Evolutionary conservation across 2,797 vertebrate genomes (phyloP), one percentile per base, ranked within the genome.

Genomic region (Pangasius macronema): DNA sequence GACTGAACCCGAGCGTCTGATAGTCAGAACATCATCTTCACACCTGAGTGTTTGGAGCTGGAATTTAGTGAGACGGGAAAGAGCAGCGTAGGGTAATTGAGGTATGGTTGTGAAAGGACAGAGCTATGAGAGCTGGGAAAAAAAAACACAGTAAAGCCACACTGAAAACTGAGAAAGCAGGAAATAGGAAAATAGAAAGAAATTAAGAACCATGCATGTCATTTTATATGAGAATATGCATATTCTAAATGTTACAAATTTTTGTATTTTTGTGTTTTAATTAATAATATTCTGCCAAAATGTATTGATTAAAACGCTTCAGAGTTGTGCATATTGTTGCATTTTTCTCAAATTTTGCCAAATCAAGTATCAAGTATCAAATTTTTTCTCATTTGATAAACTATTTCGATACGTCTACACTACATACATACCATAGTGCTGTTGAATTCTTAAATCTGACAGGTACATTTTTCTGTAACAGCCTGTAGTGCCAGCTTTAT

Each of bases 11-110:
- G 53, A 46, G 67, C 33, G 39, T 72, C 80, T 76, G 87, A 82
- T 79, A 89, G 77, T 85, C 79, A 68, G 75, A 87, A 84, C 76
- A 85, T 18, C 59, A 72, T 76, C 76, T 87, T 89, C 72, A 82
- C 67, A 73, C 82, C 85, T 79, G 76, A 85, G 82, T 22, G 85
- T 88, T 67, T 68, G 46, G 87, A 84, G 86, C 55, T 86, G 70
- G 85, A 89, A 86, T 86, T 88, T 82, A 63, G 63, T 42, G 86
- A 85, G 83, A 85, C 18, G 55, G 42, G 79, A 55, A 46, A 46
- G 63, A 30, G 70, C 16, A 80, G 73, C 5, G 20, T 10, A 65
- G 76, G 24, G 82, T n/a, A 63, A 79, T 70, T 81, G 65, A 73
- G 76, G 61, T 0, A 39, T 5, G 77, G 77, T 59, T 36, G 53